Evolutionary conservation across 2,113 vertebrate genomes (phyloP).

Genomic region (Suncus etruscus): DNA sequence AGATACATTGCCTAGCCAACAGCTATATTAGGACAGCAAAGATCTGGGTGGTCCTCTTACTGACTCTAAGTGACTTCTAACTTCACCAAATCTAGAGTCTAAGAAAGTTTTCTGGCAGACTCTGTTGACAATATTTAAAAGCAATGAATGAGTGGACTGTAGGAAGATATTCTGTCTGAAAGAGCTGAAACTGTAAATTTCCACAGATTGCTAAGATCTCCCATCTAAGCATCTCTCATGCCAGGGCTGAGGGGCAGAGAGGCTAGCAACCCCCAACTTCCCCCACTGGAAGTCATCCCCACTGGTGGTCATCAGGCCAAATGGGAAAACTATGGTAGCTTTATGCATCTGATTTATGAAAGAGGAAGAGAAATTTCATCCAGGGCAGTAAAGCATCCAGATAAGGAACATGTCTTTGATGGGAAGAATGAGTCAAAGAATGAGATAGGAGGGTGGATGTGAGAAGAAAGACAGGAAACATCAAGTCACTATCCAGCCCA

Average conservation of each 20-base stretch:
- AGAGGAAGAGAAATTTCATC: background rate
- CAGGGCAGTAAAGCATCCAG: background rate
- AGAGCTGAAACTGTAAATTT: constrained; percentile 9
- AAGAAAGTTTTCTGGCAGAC: background rate
- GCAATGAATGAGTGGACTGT: rapidly evolving
- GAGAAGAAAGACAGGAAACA: background rate
- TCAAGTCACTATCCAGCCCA: background rate
- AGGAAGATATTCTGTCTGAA: background rate
- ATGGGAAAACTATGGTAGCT: background rate
- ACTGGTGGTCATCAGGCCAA: background rate
- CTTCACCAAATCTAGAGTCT: background rate
- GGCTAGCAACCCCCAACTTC: background rate
- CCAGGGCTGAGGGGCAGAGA: background rate
- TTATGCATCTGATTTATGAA: background rate
- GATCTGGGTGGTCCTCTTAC: background rate
- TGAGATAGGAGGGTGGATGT: rapidly evolving
- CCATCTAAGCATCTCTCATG: background rate
- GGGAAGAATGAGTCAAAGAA: background rate
- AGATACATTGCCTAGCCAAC: background rate
- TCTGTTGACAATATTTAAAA: background rate
- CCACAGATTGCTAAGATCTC: background rate
- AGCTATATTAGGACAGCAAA: background rate
- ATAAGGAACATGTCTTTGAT: background rate
- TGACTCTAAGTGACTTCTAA: background rate
- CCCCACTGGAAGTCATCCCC: background rate